A percentile compares a stretch with the other conserved stretches of the same genome.
These are phyloP conservation scores for Diloba caeruleocephala DNA, from an alignment of 2,888 invertebrate species.

Conservation along the genomic window DNA sequence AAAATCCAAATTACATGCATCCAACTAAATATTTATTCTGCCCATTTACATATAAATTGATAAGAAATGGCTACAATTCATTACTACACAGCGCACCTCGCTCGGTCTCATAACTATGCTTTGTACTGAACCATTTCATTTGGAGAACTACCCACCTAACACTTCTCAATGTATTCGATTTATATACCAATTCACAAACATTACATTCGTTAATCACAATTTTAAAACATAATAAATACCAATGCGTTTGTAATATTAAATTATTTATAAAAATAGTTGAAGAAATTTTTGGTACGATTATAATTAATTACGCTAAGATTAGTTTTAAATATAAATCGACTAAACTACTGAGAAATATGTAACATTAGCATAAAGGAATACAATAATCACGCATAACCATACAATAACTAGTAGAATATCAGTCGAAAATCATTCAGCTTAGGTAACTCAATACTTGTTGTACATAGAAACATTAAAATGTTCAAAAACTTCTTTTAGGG, in stretches of 20 bases:
- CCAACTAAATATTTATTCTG: slow-evolving; percentile 84
- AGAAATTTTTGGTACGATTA: slow-evolving; percentile 79
- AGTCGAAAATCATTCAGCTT: slow-evolving; percentile 74
- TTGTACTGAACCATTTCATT: slow-evolving; percentile 85
- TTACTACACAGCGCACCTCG: slow-evolving; percentile 60
- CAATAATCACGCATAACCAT: slow-evolving; percentile 62
- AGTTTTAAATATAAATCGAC: slow-evolving; percentile 56
- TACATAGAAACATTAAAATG: slow-evolving; percentile 52
- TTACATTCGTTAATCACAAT: slow-evolving; percentile 49
- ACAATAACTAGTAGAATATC: slow-evolving; percentile 66
- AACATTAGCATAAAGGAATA: slow-evolving; percentile 67
- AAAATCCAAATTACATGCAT: slow-evolving; percentile 64
- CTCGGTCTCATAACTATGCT: slow-evolving; percentile 69
- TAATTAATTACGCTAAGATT: slow-evolving; percentile 57
- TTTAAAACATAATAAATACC: slow-evolving; percentile 59
- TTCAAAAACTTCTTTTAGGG: slow-evolving; percentile 21
- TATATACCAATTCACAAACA: slow-evolving; percentile 49
- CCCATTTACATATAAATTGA: slow-evolving; percentile 73
- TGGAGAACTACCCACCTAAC: slow-evolving; percentile 64
- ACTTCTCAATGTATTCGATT: slow-evolving; percentile 42
- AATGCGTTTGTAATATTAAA: slow-evolving; percentile 60
- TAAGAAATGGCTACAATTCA: slow-evolving; percentile 73
- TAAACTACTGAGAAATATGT: slow-evolving; percentile 68
- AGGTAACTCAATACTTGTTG: slow-evolving; percentile 66
- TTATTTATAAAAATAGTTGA: slow-evolving; percentile 79